Base-by-base conservation (phyloP, 2,797 vertebrate species). In the Platalea minor region DNA sequence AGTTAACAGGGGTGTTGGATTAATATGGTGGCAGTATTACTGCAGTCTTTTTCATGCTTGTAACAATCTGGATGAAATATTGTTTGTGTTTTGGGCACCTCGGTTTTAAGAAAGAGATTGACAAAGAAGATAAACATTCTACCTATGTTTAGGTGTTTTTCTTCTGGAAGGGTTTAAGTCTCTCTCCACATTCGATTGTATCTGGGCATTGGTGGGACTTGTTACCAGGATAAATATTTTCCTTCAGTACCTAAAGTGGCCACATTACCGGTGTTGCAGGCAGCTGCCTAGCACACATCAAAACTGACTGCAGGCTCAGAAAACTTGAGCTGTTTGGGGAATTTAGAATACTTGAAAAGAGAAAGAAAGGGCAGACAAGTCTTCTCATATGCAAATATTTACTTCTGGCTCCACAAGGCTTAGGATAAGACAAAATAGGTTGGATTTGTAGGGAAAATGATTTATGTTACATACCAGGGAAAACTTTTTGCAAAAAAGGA, bases 181-280 rank as follows among this genome's bases (percentile, higher is more conserved):
- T 57, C 9, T 72, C 7, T 64, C 20, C 16, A 25, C 7, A 7
- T 69, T 69, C 69, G 15, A 35, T 35, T 68, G 7, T 10, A 28
- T 33, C 14, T 80, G 43, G 39, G 4, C 7, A 2, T 48, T 64
- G 39, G 5, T 59, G 19, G 91, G 14, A 64, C 48, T 80, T 80
- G 14, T 54, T 73, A 31, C 19, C 53, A 89, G 10, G 70, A 68
- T 7, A 84, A 77, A 17, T 85, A 37, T 63, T 73, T 87, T 41
- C 33, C 10, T 59, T 85, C 4, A 1, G 5, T 45, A 50, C 28
- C 16, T 68, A 5, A 51, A 48, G 10, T 26, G 18, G 33, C n/a
- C 23, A 26, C 1, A 0, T 19, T 70, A 46, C 2, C 2, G 0
- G 2, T 56, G 17, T 45, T 79, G 48, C 39, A 63, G 48, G 17